Conservation (phyloP, 2,888 invertebrate species). For the Nesidiocoris tenuis region DNA sequence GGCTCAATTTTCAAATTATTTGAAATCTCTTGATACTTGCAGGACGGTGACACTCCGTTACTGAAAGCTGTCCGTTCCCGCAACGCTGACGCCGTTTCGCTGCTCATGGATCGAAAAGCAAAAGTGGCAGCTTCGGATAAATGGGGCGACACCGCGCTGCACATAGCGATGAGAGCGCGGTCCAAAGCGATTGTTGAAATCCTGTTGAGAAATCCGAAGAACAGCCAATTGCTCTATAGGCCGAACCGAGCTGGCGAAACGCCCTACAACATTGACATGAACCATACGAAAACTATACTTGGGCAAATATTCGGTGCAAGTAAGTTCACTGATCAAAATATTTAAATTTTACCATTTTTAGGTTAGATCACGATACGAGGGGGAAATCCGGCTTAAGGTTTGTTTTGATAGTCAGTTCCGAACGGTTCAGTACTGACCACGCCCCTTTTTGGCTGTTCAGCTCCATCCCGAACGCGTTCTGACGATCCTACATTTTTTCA, state of each 20-base stretch:
- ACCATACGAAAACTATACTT: conserved; percentile 89
- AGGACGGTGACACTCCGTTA: conserved; percentile 92
- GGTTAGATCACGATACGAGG: too few relatives aligned
- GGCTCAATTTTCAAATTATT: background rate
- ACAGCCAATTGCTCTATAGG: conserved; percentile 89
- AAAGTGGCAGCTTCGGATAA: conserved; percentile 89
- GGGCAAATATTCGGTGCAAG: conserved; percentile 94
- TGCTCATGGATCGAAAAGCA: conserved; percentile 87
- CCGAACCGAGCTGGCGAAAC: conserved; percentile 95
- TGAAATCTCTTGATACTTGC: conserved; percentile 43
- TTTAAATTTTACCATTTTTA: background rate
- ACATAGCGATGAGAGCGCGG: conserved; percentile 89
- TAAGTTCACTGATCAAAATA: conserved; percentile 54
- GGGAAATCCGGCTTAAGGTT: too few relatives aligned
- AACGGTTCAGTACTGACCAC: background rate
- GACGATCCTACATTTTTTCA: too few relatives aligned
- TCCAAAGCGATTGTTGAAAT: conserved; percentile 56
- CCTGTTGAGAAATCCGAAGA: conserved; percentile 89
- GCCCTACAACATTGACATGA: conserved; percentile 95
- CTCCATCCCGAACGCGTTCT: too few relatives aligned
- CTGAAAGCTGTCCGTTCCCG: conserved; percentile 88
- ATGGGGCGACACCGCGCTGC: conserved; percentile 91
- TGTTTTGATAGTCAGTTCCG: background rate
- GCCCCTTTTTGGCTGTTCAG: too few relatives aligned
- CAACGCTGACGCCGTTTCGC: conserved; percentile 85